Base-by-base conservation (phyloP, 1,140 invertebrate species). In the Drosophila yakuba region DNA sequence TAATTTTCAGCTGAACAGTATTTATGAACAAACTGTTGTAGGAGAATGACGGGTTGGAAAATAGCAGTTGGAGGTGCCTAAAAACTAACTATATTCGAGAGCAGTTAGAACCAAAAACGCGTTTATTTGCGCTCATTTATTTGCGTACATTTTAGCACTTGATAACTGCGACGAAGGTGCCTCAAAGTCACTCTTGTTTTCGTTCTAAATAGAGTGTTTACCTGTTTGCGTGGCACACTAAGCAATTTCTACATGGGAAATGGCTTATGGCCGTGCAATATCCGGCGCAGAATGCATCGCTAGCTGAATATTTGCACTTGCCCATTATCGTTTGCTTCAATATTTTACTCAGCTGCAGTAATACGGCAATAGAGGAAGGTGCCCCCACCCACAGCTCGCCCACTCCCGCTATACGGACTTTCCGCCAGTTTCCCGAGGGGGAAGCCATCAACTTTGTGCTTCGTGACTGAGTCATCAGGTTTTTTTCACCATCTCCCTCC, bases 401-500 rank as follows among this genome's bases (percentile, higher is more conserved):
- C 45, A 32, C 36, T 57, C 2, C 54, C 38, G 11, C 38, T 14
- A 14, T 39, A 8, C 39, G 12, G 6, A 35, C 58, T 63, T 60
- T 60, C 39, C 39, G 61, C n/a, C 55, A 60, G 36, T 63, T 63
- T 63, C 61, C 61, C 61, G 55, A 63, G 20, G 57, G 44, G 44
- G 50, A 59, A 59, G 10, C 67, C 75, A 78, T 82, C 77, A 81
- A 77, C 35, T 47, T 58, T 44, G 57, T 72, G 51, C 75, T 80
- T 71, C 66, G 74, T 77, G 74, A 86, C 78, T 86, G 74, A 86
- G 64, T 86, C 81, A 84, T 85, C 59, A 78, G 73, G 55, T 74
- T 78, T 82, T 67, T 78, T 50, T 10, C 38, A 12, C 63, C 11
- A 14, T 43, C 59, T 38, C 15, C 14, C 54, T 14, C 23, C 12